Base-by-base conservation (phyloP, 2,888 invertebrate genomes). In the Xestia rhomboidea region DNA sequence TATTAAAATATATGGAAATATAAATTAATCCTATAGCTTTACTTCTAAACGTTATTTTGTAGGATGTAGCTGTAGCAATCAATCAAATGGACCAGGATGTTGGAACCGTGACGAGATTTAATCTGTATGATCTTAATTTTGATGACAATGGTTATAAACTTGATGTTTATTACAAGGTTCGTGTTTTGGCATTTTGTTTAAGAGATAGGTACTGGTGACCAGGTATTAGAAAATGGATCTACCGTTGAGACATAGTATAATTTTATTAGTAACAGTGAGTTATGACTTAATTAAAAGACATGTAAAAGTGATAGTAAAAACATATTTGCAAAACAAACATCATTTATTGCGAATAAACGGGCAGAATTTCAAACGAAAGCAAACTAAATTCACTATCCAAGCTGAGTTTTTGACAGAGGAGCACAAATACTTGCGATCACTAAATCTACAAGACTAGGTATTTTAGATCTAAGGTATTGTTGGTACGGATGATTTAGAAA, bases 61-160 rank as follows among this genome's bases (percentile, higher is more conserved):
- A 74, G 62, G 44, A 74, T 83, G 38, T 67, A n/a, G 63, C 34
- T 67, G 24, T 44, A n/a, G 18, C 10, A 79, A 83, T 84, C 69
- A 83, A 83, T 84, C 51, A 79, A 78, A 63, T 51, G 24, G 13
- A 73, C 66, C 74, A 83, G 83, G 86, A 84, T 84, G 72, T 83
- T 49, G 13, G n/a, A 63, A 46, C 70, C 79, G 73, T 77, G 77
- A 77, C 72, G 34, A 21, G 66, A 77, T 70, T 27, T 82, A 34
- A 83, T 77, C 76, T 24, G 0, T 30, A 5, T 54, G 64, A 85
- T 72, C 69, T 72, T 85, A 67, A 82, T 82, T 85, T 85, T 62
- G 68, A 77, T 82, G 86, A 77, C 77, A 85, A 85, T 66, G 62
- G 34, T 67, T 71, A 24, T 79, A 51, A 62, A 54, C 49, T 57